Base-by-base conservation (phyloP, 2,797 vertebrate genomes). In the Anas capensis region DNA sequence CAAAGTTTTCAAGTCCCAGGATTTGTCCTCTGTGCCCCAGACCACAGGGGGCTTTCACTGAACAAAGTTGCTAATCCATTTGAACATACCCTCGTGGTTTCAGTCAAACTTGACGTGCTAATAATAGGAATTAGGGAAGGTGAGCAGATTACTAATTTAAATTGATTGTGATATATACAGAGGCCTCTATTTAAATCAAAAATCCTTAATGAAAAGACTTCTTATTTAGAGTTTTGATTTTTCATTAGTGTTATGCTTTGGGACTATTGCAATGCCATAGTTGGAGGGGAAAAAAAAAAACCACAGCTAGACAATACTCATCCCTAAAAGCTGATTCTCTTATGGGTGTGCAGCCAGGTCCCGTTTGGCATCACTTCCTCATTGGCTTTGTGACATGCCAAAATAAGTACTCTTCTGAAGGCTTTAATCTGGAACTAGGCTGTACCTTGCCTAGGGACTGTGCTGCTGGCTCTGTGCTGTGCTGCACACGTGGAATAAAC, bases 61-160 rank as follows among this genome's bases (percentile, higher is more conserved):
- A 56, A 79, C 70, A 24, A 20, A n/a, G 19, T 23, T 31, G 19
- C 61, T 49, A 53, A 57, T 64, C 48, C 26, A 5, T 26, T 33
- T 38, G 58, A 79, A 21, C 8, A 1, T 9, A 17, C 4, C 16
- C 42, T 85, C 7, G 0, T 0, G 0, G 42, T n/a, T 68, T 62
- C 40, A 76, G 36, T 68, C 66, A 91, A 31, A 46, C 10, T 17
- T n/a, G 31, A 14, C 36, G 19, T n/a, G 78, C 27, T 76, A 5
- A 26, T 15, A n/a, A 26, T 27, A 61, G 54, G 33, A 71, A 33
- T 18, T 54, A 7, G 58, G 65, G 87, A 49, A 54, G 57, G 34
- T 66, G 65, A 64, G 13, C 46, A 16, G 71, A 26, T 77, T 7
- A 2, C 54, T 65, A 40, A 65, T n/a, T 36, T 71, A 77, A 79